Evolutionary conservation across 2,888 invertebrate genomes (phyloP), one percentile per base, ranked within the genome.

Genomic region (Lumbricus terrestris): DNA sequence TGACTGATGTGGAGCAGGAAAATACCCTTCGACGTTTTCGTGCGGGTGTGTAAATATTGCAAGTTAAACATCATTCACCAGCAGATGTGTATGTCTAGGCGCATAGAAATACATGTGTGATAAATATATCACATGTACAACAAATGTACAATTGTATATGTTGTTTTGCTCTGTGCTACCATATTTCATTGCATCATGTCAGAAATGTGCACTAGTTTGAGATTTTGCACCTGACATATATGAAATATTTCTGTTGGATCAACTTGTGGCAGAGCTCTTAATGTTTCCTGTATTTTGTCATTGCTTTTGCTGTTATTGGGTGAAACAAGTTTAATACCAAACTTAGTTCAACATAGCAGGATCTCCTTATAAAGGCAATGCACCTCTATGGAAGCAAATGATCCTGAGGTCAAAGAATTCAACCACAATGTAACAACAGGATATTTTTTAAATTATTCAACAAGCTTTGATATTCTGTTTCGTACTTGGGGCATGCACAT

Each of bases 1-100:
- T 90, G 90, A 89, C 90, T 33, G 90, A 90, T 33, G 42, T 35
- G 35, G 85, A 89, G 20, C 90, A 90, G 38, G 85, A 83, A n/a
- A 37, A 85, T n/a, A 83, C 85, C 20, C 89, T 90, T 11, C 37
- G n/a, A 85, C 40, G n/a, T n/a, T 90, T 90, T 42, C 69, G 82
- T 4, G 33, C 20, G 1, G 90, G 90, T 90, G 37, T 33, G 85
- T 88, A 38, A n/a, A n/a, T n/a, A n/a, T n/a, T 42, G n/a, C 13
- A 38, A 88, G 18, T 38, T 83, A 20, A 85, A 69, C 11, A 35
- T 35, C 16, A 85, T 83, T 34, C 20, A 20, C 8, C 13, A 33
- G 34, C 13, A 33, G 34, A 85, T 23, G 16, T 35, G 85, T 1
- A 6, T 83, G 34, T 83, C 20, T 47, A 23, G 47, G n/a, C 4